Conservation (phyloP, 2,888 invertebrate species). For the Ochropleura leucogaster region DNA sequence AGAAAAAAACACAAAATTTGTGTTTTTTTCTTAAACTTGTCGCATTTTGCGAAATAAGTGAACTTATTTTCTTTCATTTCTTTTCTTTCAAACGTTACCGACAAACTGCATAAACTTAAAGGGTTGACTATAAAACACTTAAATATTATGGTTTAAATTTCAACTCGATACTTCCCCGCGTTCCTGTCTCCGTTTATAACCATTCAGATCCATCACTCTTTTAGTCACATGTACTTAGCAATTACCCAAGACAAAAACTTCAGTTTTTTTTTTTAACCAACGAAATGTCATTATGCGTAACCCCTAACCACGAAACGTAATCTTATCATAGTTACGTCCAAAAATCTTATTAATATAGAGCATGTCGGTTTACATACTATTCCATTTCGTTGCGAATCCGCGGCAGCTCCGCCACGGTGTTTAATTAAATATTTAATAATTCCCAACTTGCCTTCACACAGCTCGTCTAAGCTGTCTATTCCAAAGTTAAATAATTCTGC, state of each 20-base stretch:
- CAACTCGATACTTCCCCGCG: no score
- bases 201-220: no score
- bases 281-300: neutral
- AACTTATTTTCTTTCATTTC: no score
- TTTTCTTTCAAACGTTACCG: no score
- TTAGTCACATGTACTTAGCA: no score
- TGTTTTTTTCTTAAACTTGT: no score
- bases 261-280: neutral
- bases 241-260: neutral
- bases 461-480: slow-evolving; percentile 27
- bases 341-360: slow-evolving; percentile 54
- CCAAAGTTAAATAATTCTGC: slow-evolving; percentile 54
- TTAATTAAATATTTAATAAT: slow-evolving; percentile 73
- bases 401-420: slow-evolving; percentile 30
- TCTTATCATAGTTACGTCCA: slow-evolving; percentile 23
- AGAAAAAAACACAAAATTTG: no score
- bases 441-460: slow-evolving; percentile 46
- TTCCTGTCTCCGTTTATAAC: no score
- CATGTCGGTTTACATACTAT: slow-evolving; percentile 34
- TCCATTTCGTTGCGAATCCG: slow-evolving; percentile 45
- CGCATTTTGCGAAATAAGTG: no score
- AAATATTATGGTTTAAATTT: no score
- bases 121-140: no score
- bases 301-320: slow-evolving; percentile 14
- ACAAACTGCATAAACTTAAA: no score